Conservation (phyloP, 2,888 invertebrate species). For the Rapana venosa region DNA sequence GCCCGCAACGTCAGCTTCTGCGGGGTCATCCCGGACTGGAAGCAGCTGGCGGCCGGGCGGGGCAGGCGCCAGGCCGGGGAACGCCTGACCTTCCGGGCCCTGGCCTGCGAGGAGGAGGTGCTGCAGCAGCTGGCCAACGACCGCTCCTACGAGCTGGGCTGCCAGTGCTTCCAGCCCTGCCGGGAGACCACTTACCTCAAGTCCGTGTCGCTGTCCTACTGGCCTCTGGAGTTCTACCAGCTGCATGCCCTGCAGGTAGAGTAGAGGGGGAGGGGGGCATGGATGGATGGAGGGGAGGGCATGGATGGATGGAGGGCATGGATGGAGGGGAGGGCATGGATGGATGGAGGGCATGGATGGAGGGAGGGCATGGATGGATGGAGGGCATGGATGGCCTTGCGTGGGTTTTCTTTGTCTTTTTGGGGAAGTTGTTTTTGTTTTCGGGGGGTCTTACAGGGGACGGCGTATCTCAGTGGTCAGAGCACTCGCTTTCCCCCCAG, state of each 20-base stretch:
- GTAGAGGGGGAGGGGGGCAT: not conserved
- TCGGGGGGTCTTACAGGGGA: no score
- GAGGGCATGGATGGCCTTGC: not conserved
- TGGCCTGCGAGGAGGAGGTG: slow-evolving; percentile 66
- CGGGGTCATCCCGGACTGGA: slow-evolving; percentile 68
- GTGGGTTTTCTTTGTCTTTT: not conserved
- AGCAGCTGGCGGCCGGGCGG: slow-evolving; percentile 43
- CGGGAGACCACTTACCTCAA: slow-evolving; percentile 71
- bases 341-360: not conserved
- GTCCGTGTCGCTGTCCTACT: slow-evolving; percentile 71
- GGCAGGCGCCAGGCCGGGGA: slow-evolving; percentile 47
- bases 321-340: not conserved
- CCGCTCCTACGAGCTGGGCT: slow-evolving; percentile 66
- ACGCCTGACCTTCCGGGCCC: slow-evolving; percentile 52
- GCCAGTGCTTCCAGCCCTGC: slow-evolving; percentile 67
- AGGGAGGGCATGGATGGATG: not conserved
- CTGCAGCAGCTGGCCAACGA: slow-evolving; percentile 66
- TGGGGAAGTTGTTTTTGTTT: not conserved
- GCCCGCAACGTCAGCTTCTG: slow-evolving; percentile 64
- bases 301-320: not conserved
- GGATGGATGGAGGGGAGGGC: not conserved
- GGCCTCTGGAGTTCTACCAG: slow-evolving; percentile 73
- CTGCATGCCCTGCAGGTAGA: slow-evolving; percentile 61
- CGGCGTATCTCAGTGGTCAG: no score
- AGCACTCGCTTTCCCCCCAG: no score